Percentiles rank a stretch among this genome's conserved stretches.
phyloP scores from a whole-genome alignment of 2,888 invertebrate genomes.

The Stegana nigrithorax region DNA sequence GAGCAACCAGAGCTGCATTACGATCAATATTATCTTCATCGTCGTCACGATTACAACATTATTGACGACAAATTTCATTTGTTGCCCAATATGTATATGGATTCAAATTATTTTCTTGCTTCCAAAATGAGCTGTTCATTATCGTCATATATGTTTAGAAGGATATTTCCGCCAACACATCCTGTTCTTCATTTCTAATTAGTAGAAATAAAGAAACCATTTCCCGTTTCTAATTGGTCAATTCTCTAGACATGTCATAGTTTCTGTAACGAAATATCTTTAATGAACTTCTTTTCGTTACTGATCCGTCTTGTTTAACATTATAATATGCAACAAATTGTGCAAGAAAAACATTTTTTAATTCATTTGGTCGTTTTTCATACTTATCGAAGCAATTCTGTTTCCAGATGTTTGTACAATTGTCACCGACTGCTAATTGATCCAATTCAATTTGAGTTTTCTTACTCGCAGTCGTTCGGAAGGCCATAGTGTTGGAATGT shows the following conservation, averaged over 20 bases:
- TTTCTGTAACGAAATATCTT: too few species aligned
- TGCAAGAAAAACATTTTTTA: background rate
- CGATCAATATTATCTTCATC: too few species aligned
- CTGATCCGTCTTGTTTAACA: too few species aligned
- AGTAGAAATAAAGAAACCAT: background rate
- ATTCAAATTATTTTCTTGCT: constrained; percentile 32
- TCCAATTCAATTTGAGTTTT: constrained; percentile 3
- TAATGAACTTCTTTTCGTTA: too few species aligned
- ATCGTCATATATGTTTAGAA: too few species aligned
- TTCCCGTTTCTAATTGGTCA: background rate
- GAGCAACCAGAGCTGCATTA: constrained; percentile 7
- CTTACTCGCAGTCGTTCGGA: constrained; percentile 1
- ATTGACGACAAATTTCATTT: constrained; percentile 39
- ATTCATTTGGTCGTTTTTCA: background rate
- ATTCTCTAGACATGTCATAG: too few species aligned
- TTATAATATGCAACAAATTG: too few species aligned
- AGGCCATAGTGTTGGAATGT: constrained; percentile 5
- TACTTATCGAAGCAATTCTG: background rate
- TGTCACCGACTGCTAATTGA: background rate
- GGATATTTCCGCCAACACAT: too few species aligned
- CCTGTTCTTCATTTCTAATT: too few species aligned
- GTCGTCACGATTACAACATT: constrained; percentile 40
- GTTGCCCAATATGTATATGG: constrained; percentile 49
- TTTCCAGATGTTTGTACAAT: too few species aligned
- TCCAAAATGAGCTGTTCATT: constrained; percentile 28